These are phyloP conservation scores for Cephalopterus ornatus DNA, from an alignment of 2,113 vertebrate species.

Conservation along the genomic window DNA sequence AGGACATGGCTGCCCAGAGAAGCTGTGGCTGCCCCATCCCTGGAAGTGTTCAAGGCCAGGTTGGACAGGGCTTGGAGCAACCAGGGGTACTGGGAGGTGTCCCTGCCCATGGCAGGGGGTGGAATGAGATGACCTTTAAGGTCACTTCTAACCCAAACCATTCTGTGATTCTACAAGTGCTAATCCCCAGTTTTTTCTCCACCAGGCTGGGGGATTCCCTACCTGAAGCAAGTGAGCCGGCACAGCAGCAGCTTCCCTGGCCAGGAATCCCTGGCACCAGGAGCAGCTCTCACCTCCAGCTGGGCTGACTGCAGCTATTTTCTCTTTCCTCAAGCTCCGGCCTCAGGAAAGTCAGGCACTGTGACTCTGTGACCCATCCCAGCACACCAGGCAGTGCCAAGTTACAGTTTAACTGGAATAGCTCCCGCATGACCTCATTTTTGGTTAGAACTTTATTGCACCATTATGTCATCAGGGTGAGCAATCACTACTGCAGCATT, in stretches of 20 bases:
- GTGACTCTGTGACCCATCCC: background rate
- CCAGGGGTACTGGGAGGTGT: background rate
- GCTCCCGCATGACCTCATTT: background rate
- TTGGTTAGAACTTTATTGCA: background rate
- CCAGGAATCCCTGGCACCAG: background rate
- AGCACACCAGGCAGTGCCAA: background rate
- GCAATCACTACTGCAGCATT: background rate
- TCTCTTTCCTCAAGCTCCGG: background rate
- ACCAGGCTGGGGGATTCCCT: background rate
- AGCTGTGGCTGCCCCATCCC: background rate
- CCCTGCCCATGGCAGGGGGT: background rate
- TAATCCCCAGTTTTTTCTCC: background rate
- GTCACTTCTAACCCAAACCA: background rate
- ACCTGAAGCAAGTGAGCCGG: background rate
- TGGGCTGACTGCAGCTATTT: background rate
- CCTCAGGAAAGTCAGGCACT: background rate
- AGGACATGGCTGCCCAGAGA: background rate
- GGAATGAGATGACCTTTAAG: background rate
- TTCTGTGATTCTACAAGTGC: background rate
- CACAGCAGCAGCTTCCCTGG: fast-evolving
- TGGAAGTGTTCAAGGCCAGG: background rate
- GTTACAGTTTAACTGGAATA: background rate
- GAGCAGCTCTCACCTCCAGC: background rate
- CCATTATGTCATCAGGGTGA: background rate
- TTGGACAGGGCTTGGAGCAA: background rate